Conservation (phyloP, 2,888 invertebrate species). For the Bombyx huttoni region DNA sequence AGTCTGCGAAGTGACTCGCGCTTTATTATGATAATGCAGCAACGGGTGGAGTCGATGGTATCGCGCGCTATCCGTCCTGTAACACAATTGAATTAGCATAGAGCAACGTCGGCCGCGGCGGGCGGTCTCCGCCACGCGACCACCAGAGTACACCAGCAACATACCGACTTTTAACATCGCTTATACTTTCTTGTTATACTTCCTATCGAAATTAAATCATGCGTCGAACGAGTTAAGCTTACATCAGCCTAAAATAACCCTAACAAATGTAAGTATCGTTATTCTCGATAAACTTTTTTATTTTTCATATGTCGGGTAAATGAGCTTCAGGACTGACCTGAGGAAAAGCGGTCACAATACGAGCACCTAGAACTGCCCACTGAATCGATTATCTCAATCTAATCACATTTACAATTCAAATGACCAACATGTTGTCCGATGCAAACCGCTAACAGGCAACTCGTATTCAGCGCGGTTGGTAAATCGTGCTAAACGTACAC, state of each 20-base stretch:
- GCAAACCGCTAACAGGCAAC: not conserved
- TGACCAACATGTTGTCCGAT: not conserved
- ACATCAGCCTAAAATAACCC: too few species aligned
- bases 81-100: slow-evolving; percentile 72
- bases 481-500: not conserved
- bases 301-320: too few species aligned
- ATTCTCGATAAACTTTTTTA: too few species aligned
- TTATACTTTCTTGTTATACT: too few species aligned
- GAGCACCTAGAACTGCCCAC: too few species aligned
- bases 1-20: slow-evolving; percentile 56
- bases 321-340: too few species aligned
- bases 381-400: too few species aligned
- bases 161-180: slow-evolving; percentile 3
- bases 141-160: slow-evolving; percentile 31
- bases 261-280: too few species aligned
- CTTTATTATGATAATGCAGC: slow-evolving; percentile 69
- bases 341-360: too few species aligned
- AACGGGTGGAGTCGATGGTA: slow-evolving; percentile 59
- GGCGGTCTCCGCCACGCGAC: slow-evolving; percentile 67
- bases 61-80: slow-evolving; percentile 47
- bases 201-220: too few species aligned
- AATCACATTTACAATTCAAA: too few species aligned
- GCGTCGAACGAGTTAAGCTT: too few species aligned
- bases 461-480: not conserved
- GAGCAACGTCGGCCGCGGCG: slow-evolving; percentile 47